Base-by-base conservation (phyloP, 2,113 vertebrate genomes). In the Lichenostomus cassidix region DNA sequence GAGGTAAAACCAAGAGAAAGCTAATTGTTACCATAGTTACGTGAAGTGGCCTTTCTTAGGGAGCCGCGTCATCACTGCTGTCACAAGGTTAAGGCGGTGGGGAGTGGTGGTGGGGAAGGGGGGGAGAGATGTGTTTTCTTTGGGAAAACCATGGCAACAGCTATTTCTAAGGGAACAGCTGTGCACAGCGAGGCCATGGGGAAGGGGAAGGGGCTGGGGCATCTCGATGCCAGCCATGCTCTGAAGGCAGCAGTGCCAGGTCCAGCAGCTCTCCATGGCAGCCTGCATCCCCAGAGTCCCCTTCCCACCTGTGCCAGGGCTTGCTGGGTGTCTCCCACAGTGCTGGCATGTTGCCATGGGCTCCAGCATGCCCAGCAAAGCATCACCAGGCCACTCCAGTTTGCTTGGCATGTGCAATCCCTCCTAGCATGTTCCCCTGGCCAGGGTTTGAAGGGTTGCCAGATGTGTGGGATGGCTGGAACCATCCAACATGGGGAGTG, bases 21-120 rank as follows among this genome's bases (percentile, higher is more conserved):
- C 95, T 98, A 96, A 97, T 97, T 95, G 97, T 98, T 97, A 78
- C 98, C 97, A 98, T 98, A 97, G 98, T 86, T 97, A 98, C 96
- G 2, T 96, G 96, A 97, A 98, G 96, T 98, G 97, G 97, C 97
- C 97, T 96, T 96, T 97, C 96, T 76, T 96, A 97, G 96, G 93
- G 95, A 97, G 97, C 96, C 95, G 49, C 95, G 91, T 96, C 97
- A 98, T 96, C 95, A 89, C 95, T 95, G 96, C 97, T 96, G 96
- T 97, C 97, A 94, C 96, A 97, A 98, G 95, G 97, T 97, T 97
- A 97, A 97, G 96, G 95, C 96, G 70, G 95, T 92, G 95, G 96
- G 97, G 97, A 95, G 94, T 92, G 96, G 94, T 97, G 95, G 95
- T 91, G 89, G 94, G 91, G 87, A 95, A 85, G 50, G 92, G 90